Evolutionary conservation across 2,113 vertebrate species (phyloP), one percentile per base, ranked within the genome.

Genomic region (Dicrurus megarhynchus): DNA sequence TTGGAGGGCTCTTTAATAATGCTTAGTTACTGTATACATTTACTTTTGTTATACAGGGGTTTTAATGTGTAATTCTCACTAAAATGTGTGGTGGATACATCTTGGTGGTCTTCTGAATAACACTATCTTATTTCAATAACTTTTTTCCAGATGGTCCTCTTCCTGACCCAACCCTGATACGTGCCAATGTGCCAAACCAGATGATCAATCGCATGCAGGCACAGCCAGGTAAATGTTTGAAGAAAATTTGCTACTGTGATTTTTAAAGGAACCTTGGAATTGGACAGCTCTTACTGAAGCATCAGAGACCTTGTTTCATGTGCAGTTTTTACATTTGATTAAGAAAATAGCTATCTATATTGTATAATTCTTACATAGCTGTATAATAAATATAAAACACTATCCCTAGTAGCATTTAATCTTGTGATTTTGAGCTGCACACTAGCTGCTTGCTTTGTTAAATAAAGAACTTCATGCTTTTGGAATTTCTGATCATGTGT

Each of bases 151-250:
- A 99, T 94, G 99, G 99, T 91, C 99, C 99, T 90, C 97, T 98
- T 30, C 89, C 98, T 16, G 99, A 99, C 97, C 98, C 98, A 80
- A 97, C 98, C 90, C 98, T 99, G 96, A 98, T 98, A 95, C 98
- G 99, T 97, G 98, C 99, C 78, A 91, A 94, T 93, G 99, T 99
- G 96, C 98, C 99, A 97, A 99, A 97, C 96, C 99, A 99, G 97
- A 99, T 99, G 98, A 99, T 99, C 96, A 99, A 97, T 97, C 98
- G 99, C 85, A 99, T 99, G 98, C 98, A 99, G 96, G 98, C 98
- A 84, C 99, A 99, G 84, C 94, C 98, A 97, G 99, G 99, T 99
- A 97, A 55, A 61, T 90, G 27, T 9, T 33, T 53, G 52, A 95
- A 74, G 44, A 74, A 82, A 82, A 69, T 7, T 56, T 4, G 0